Conservation (phyloP, 2,888 invertebrate species). For the Drosophila vallismaia region DNA sequence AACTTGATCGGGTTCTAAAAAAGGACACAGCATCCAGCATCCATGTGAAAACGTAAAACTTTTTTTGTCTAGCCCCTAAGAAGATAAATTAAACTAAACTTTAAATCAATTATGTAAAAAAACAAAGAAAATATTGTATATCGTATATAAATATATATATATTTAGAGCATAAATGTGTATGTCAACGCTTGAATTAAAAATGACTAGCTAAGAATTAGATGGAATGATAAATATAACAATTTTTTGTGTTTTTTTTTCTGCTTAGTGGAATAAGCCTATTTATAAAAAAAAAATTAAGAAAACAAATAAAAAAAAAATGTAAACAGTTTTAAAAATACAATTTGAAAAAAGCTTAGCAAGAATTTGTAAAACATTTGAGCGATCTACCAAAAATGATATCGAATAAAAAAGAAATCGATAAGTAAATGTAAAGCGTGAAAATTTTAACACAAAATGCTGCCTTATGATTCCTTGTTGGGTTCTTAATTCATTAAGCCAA, state of each 20-base stretch:
- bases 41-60: constrained; percentile 54
- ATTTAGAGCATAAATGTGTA: constrained; percentile 57
- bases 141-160: constrained; percentile 25
- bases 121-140: constrained; percentile 24
- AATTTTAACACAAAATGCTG: constrained; percentile 54
- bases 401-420: constrained; percentile 11
- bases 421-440: constrained; percentile 42
- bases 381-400: constrained; percentile 41
- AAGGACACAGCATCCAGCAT: constrained; percentile 44
- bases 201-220: constrained; percentile 55
- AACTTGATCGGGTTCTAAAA: constrained; percentile 53
- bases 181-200: constrained; percentile 61
- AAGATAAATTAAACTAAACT: constrained; percentile 37
- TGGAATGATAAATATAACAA: background rate
- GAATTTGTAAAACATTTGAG: constrained; percentile 45
- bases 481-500: constrained; percentile 45
- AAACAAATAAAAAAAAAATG: constrained; percentile 23
- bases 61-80: constrained; percentile 50
- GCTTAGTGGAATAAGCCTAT: constrained; percentile 37
- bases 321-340: constrained; percentile 38
- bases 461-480: constrained; percentile 74
- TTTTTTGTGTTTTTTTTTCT: constrained; percentile 26
- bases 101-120: constrained; percentile 61
- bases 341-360: constrained; percentile 32
- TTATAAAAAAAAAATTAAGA: constrained; percentile 24